phyloP scores from a whole-genome alignment of 2,797 vertebrate genomes.

The Phoebastria nigripes region DNA sequence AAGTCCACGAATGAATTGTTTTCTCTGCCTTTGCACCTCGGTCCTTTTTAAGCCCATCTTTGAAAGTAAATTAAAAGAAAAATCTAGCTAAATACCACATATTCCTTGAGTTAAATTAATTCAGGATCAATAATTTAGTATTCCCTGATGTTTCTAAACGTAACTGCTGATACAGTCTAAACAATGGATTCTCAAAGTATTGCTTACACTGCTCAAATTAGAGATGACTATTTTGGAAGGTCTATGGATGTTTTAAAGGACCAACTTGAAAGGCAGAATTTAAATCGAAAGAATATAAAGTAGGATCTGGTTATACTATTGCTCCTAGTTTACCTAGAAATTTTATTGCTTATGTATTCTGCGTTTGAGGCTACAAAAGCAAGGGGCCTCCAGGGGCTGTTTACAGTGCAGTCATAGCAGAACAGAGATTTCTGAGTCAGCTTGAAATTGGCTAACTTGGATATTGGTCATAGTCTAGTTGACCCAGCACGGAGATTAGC shows the following conservation, averaged over 20 bases:
- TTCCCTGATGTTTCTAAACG: background rate
- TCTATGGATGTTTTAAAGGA: background rate
- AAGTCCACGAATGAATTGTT: background rate
- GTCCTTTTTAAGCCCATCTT: constrained; percentile 2
- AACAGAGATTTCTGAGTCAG: background rate
- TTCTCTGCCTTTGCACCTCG: background rate
- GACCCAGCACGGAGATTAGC: background rate
- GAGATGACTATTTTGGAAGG: background rate
- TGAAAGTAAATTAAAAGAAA: constrained; percentile 29
- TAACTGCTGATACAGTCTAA: background rate
- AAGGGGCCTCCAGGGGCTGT: background rate
- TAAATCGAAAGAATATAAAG: background rate
- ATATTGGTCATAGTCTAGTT: constrained; percentile 2
- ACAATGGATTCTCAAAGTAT: background rate
- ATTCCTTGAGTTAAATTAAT: constrained; percentile 31
- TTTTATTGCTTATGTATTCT: background rate
- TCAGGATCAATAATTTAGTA: constrained; percentile 1
- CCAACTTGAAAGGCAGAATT: background rate
- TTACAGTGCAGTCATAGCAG: background rate
- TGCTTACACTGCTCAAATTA: background rate
- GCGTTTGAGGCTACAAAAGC: background rate
- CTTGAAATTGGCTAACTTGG: background rate
- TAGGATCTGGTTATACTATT: background rate
- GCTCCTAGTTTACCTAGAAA: background rate
- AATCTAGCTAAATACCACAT: constrained; percentile 24